Evolutionary conservation across 2,797 vertebrate genomes (phyloP).

Genomic region (Poeciliopsis paucimaculata): DNA sequence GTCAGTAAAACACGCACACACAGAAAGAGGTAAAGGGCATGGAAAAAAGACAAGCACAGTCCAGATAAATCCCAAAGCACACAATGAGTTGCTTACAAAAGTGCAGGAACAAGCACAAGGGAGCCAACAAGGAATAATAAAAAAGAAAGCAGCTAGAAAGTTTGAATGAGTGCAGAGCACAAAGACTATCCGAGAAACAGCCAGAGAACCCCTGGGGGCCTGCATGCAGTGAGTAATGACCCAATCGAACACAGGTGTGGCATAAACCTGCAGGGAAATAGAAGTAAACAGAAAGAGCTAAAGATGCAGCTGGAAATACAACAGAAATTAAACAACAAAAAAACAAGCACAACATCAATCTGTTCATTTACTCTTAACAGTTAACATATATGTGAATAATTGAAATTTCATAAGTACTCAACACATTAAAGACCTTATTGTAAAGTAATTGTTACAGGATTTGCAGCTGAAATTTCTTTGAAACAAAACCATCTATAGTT

Average conservation of each 20-base stretch:
- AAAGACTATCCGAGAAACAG: conserved; percentile 16
- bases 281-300: background rate
- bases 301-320: background rate
- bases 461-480: background rate
- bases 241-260: conserved; percentile 21
- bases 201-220: conserved; percentile 10
- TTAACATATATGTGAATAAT: background rate
- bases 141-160: background rate
- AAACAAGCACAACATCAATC: background rate
- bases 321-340: background rate
- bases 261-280: conserved; percentile 10
- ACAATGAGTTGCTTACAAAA: conserved; percentile 6
- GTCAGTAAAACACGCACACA: background rate
- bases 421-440: background rate
- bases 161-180: conserved; percentile 8
- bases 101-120: conserved; percentile 14
- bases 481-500: background rate
- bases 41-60: conserved; percentile 2
- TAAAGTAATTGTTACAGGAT: background rate
- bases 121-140: conserved; percentile 13
- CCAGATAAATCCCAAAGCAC: conserved; percentile 22
- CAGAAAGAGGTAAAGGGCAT: background rate
- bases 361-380: background rate
- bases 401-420: background rate
- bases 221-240: conserved; percentile 12